These are phyloP conservation scores for Nematostella vectensis DNA, from an alignment of 92 coral and sea anemone genomes.

Conservation along the genomic window DNA sequence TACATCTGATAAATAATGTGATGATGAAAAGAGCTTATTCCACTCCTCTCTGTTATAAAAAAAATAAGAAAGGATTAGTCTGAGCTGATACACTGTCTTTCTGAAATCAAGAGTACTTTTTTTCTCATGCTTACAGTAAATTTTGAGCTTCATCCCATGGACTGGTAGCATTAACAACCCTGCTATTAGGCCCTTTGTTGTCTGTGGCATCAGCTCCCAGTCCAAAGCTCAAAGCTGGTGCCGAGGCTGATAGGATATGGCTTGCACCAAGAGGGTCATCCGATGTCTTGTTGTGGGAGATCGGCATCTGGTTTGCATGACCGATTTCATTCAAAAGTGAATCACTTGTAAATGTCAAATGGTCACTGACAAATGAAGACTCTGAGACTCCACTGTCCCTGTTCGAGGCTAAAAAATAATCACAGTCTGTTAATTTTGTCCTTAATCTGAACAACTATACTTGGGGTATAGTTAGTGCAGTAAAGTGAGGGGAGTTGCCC, in stretches of 20 bases:
- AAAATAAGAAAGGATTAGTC: neutral
- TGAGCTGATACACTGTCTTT: neutral
- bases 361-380: slow-evolving; percentile 24
- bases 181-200: too few species aligned
- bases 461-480: too few species aligned
- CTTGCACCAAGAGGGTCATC: too few species aligned
- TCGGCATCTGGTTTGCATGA: too few species aligned
- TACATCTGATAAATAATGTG: slow-evolving; percentile 33
- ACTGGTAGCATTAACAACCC: neutral
- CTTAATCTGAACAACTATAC: too few species aligned
- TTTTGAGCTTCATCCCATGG: neutral
- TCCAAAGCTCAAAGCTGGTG: too few species aligned
- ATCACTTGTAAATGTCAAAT: slow-evolving; percentile 11
- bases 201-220: too few species aligned
- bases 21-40: slow-evolving; percentile 38
- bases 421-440: neutral
- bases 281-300: too few species aligned
- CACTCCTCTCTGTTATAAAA: slow-evolving; percentile 53
- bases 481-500: too few species aligned
- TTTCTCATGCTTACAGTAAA: neutral
- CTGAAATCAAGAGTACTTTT: neutral
- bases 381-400: slow-evolving; percentile 41
- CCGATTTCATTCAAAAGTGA: too few species aligned
- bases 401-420: slow-evolving; percentile 13
- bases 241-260: too few species aligned